Percentiles rank a stretch among this genome's conserved stretches.
These are phyloP conservation scores for Seira sanloemensis DNA, from an alignment of 2,888 invertebrate species.

Conservation along the genomic window DNA sequence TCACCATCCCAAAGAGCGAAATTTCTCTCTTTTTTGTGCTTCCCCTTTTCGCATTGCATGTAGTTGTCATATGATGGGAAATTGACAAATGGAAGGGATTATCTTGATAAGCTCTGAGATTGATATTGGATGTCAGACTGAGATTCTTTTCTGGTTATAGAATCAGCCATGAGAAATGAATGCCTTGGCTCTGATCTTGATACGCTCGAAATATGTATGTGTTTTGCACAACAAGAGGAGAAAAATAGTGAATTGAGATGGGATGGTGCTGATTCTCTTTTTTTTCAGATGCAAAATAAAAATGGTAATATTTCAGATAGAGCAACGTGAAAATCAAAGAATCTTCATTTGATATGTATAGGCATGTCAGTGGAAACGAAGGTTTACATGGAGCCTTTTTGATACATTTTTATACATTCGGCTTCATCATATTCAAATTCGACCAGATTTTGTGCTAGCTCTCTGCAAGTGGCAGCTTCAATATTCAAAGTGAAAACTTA, in stretches of 20 bases:
- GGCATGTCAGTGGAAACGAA: background rate
- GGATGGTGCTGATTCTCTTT: background rate
- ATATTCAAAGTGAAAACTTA: slow-evolving; percentile 6
- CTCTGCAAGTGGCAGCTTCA: slow-evolving; percentile 30
- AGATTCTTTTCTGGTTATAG: slow-evolving; percentile 62
- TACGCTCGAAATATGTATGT: background rate
- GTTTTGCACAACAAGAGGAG: slow-evolving; percentile 2
- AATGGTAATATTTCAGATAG: background rate
- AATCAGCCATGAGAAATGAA: slow-evolving; percentile 63
- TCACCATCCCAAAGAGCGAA: background rate
- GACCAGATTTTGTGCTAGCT: too few relatives aligned
- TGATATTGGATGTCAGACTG: slow-evolving; percentile 71
- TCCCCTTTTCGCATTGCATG: slow-evolving; percentile 26
- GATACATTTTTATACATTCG: too few relatives aligned
- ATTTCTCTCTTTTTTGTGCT: slow-evolving; percentile 1
- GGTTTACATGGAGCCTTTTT: too few relatives aligned
- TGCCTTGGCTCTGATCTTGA: background rate
- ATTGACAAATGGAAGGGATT: slow-evolving; percentile 73
- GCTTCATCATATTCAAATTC: too few relatives aligned
- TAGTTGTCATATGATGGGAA: slow-evolving; percentile 70
- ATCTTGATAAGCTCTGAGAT: slow-evolving; percentile 72
- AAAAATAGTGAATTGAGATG: slow-evolving; percentile 2
- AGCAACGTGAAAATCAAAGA: background rate
- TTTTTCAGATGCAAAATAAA: background rate
- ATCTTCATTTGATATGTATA: too few relatives aligned